Percentiles rank a stretch among this genome's conserved stretches.
Conservation (phyloP, 2,797 vertebrate genomes). For the Anguilla obscura region DNA sequence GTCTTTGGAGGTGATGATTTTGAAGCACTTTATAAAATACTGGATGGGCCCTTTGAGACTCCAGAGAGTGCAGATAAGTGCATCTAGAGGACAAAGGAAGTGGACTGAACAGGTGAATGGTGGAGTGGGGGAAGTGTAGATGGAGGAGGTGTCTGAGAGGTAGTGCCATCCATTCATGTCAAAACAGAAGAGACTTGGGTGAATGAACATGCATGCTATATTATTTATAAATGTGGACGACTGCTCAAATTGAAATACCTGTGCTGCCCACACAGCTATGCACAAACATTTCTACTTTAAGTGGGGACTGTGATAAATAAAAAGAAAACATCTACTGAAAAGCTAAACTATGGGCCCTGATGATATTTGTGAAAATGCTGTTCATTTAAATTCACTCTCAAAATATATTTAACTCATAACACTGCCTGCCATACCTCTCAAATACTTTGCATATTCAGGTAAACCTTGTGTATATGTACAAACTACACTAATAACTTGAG, state of each 20-base stretch:
- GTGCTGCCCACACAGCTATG: not conserved
- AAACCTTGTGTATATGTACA: no score
- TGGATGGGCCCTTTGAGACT: not conserved
- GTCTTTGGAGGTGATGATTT: not conserved
- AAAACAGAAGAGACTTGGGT: not conserved
- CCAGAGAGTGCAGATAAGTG: not conserved
- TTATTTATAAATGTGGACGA: not conserved
- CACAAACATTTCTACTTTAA: not conserved
- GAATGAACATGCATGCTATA: not conserved
- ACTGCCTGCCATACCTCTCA: not conserved
- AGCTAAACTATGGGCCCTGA: not conserved
- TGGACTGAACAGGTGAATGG: not conserved
- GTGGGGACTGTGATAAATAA: not conserved
- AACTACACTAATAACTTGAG: no score
- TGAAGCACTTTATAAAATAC: not conserved
- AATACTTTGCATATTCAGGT: not conserved
- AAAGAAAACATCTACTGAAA: not conserved
- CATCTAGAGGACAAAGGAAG: not conserved
- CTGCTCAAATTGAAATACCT: not conserved
- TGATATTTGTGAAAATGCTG: not conserved
- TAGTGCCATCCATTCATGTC: not conserved
- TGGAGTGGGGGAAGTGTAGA: not conserved
- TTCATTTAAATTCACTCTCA: not conserved
- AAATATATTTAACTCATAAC: not conserved
- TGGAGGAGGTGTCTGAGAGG: not conserved